Evolutionary conservation across 2,888 invertebrate species (phyloP).

Genomic region (Leptinotarsa haldemani): DNA sequence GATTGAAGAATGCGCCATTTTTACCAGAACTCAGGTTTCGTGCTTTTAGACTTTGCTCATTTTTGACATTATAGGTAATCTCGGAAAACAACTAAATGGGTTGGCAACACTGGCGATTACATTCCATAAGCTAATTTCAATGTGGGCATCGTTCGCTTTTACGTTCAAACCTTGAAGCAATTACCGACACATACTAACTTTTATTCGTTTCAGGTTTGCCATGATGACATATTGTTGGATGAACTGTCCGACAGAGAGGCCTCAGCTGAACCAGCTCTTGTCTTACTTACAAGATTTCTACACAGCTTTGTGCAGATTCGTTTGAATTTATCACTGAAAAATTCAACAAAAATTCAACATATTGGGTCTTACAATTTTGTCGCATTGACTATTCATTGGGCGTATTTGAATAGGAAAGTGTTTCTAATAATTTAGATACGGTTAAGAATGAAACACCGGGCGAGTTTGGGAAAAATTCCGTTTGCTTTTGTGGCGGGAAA

Average conservation of each 20-base stretch:
- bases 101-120: conserved; percentile 17
- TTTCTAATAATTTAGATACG: background rate
- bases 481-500: no score
- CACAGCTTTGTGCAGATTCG: conserved; percentile 77
- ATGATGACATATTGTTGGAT: conserved; percentile 83
- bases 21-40: no score
- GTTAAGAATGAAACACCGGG: background rate
- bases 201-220: conserved; percentile 70
- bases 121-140: conserved; percentile 37
- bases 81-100: background rate
- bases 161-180: conserved; percentile 40
- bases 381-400: conserved; percentile 2
- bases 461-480: background rate
- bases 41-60: no score
- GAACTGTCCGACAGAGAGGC: conserved; percentile 73
- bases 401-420: background rate
- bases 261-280: conserved; percentile 77
- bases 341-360: conserved; percentile 7
- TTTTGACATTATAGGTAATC: no score
- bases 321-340: conserved; percentile 62
- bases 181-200: conserved; percentile 36
- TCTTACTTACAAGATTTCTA: conserved; percentile 80
- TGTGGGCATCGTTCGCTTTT: conserved; percentile 37
- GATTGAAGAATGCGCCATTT: no score
- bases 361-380: conserved; percentile 26